These are phyloP conservation scores for Bombus consobrinus DNA, from an alignment of 1,140 invertebrate genomes.

Conservation along the genomic window DNA sequence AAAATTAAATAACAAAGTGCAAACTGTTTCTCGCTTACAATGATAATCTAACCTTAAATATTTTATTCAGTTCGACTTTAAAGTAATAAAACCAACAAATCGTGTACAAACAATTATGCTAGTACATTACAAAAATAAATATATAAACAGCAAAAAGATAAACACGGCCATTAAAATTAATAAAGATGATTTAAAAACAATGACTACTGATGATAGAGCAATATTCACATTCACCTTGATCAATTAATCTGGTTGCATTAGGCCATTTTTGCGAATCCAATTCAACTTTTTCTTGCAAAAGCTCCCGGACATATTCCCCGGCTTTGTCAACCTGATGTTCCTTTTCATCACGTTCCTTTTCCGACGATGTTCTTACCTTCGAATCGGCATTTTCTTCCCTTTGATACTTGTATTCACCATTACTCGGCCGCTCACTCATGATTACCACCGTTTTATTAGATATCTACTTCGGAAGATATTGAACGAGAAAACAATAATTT, in stretches of 20 bases:
- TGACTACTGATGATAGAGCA: not conserved
- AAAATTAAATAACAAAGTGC: not conserved
- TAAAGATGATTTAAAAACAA: not conserved
- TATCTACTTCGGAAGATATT: not conserved
- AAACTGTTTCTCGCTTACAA: not conserved
- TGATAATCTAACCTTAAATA: constrained; percentile 12
- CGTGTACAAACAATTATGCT: not conserved
- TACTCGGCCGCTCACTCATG: constrained; percentile 76
- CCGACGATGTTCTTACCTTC: constrained; percentile 61
- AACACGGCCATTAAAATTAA: constrained; percentile 26
- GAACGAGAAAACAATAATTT: not conserved
- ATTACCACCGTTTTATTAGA: constrained; percentile 19
- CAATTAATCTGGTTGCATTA: constrained; percentile 87
- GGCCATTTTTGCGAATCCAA: constrained; percentile 88
- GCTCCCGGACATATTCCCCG: constrained; percentile 89
- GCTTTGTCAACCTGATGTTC: constrained; percentile 85
- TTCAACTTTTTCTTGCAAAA: constrained; percentile 89
- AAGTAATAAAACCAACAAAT: not conserved
- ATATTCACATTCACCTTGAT: constrained; percentile 85
- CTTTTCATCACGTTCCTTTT: constrained; percentile 74
- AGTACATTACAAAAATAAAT: not conserved
- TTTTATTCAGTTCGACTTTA: not conserved
- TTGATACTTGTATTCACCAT: constrained; percentile 77
- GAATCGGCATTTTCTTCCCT: constrained; percentile 70
- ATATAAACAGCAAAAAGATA: not conserved